phyloP scores from a whole-genome alignment of 2,113 vertebrate species.

The Glaucidium brasilianum region DNA sequence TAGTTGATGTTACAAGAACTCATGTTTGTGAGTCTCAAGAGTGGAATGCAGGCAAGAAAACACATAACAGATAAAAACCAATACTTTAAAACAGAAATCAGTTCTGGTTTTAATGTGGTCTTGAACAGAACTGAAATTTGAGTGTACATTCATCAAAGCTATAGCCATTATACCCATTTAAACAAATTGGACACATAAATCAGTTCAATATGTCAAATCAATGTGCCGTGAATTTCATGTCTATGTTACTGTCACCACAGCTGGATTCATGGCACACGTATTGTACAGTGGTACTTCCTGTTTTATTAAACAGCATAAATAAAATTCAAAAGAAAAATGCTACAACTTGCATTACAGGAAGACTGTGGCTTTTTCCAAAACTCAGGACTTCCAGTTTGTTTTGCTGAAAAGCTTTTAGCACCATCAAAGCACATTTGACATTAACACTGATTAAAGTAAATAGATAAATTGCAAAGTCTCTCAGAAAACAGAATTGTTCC shows the following conservation, averaged over 20 bases:
- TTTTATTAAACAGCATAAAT: constrained; percentile 52
- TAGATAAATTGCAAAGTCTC: not conserved
- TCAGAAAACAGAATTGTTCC: not conserved
- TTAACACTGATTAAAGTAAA: constrained; percentile 35
- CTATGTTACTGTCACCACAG: not conserved
- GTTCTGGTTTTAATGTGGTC: not conserved
- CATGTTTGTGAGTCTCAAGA: fast-evolving
- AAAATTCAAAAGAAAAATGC: not conserved
- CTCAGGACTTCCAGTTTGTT: not conserved
- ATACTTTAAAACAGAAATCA: not conserved
- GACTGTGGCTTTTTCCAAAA: not conserved
- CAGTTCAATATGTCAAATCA: not conserved
- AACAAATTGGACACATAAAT: constrained; percentile 54
- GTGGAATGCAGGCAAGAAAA: not conserved
- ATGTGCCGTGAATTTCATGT: not conserved
- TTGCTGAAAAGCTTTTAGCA: constrained; percentile 24
- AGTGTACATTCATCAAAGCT: not conserved
- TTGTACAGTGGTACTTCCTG: not conserved
- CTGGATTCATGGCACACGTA: not conserved
- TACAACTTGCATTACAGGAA: not conserved
- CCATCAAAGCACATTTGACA: constrained; percentile 24
- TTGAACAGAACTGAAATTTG: not conserved
- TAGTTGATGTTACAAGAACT: not conserved
- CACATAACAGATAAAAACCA: not conserved
- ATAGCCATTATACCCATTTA: constrained; percentile 17